Evolutionary conservation across 2,113 vertebrate species (phyloP).

Genomic region (Leucoraja erinaceus): DNA sequence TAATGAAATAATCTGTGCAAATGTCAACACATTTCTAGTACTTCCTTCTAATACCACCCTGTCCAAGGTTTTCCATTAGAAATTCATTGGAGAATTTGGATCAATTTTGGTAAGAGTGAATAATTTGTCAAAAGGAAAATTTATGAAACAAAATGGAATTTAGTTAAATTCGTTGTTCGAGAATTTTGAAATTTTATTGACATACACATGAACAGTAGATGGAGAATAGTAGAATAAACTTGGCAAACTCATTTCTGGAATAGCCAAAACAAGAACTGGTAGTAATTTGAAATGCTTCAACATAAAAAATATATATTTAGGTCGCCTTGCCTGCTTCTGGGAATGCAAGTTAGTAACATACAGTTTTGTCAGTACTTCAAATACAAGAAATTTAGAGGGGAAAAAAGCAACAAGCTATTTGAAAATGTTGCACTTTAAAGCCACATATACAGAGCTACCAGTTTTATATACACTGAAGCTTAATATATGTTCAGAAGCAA

Average conservation of each 20-base stretch:
- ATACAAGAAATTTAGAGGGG: conserved; percentile 69
- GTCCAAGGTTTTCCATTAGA: conserved; percentile 14
- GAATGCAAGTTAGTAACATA: conserved; percentile 87
- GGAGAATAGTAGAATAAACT: conserved; percentile 78
- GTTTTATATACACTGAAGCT: conserved; percentile 32
- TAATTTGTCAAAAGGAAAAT: conserved; percentile 94
- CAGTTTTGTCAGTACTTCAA: conserved; percentile 71
- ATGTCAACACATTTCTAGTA: background rate
- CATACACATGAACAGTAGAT: conserved; percentile 89
- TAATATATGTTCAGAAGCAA: background rate
- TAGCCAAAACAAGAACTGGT: conserved; percentile 41
- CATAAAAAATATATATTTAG: conserved; percentile 65
- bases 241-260: conserved; percentile 37
- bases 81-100: conserved; percentile 31
- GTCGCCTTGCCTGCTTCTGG: conserved; percentile 48
- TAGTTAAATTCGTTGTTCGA: conserved; percentile 76
- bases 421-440: conserved; percentile 65
- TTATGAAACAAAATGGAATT: conserved; percentile 53
- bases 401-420: conserved; percentile 67
- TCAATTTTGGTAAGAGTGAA: conserved; percentile 65
- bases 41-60: background rate
- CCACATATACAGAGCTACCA: conserved; percentile 65
- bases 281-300: conserved; percentile 41
- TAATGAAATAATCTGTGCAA: background rate
- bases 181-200: conserved; percentile 86